These are phyloP conservation scores for Sebastolobus alascanus DNA, from an alignment of 2,797 vertebrate genomes.

Conservation along the genomic window DNA sequence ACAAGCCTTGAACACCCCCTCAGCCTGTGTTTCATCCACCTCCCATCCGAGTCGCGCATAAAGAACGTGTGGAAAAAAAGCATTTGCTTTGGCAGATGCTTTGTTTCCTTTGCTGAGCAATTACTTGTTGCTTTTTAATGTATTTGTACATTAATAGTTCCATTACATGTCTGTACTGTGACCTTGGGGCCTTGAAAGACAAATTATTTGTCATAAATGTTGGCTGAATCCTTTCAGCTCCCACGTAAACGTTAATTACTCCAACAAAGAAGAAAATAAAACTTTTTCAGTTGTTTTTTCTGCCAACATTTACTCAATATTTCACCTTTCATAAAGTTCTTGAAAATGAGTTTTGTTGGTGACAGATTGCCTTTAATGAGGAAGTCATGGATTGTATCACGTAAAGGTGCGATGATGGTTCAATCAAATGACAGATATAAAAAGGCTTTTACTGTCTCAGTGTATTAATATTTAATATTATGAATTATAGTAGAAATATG, in stretches of 20 bases:
- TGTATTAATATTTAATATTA: background rate
- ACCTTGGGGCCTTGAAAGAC: slow-evolving; percentile 22
- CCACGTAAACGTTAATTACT: slow-evolving; percentile 1
- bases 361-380: background rate
- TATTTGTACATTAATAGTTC: slow-evolving; percentile 10
- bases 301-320: background rate
- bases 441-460: background rate
- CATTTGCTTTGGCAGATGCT: slow-evolving; percentile 13
- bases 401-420: background rate
- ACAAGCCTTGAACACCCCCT: slow-evolving; percentile 36
- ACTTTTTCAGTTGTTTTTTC: background rate
- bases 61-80: background rate
- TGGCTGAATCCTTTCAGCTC: slow-evolving; percentile 3
- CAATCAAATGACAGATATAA: background rate
- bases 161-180: slow-evolving; percentile 11
- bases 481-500: background rate
- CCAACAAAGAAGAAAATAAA: background rate
- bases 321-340: background rate
- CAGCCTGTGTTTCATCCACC: slow-evolving; percentile 24
- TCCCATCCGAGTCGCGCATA: background rate
- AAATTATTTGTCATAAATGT: slow-evolving; percentile 9
- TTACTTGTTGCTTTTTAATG: slow-evolving; percentile 25
- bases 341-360: background rate
- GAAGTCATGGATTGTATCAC: background rate
- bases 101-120: slow-evolving; percentile 30